Conservation (phyloP, 1,140 invertebrate species). For the Drosophila micromelanica region DNA sequence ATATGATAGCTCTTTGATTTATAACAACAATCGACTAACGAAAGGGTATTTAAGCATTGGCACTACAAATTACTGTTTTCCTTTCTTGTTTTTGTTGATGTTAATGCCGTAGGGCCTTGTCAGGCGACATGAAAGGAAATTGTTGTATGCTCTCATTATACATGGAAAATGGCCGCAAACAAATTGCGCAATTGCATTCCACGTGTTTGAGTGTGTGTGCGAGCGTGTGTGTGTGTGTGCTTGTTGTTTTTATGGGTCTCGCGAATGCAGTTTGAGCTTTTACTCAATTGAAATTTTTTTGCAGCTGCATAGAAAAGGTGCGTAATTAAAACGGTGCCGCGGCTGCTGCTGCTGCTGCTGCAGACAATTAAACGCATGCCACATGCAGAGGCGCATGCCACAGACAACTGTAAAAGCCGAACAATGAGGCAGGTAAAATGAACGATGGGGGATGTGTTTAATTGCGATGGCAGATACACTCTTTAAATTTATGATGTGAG, state of each 20-base stretch:
- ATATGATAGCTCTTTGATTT: no score
- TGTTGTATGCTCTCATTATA: constrained; percentile 54
- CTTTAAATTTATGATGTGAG: constrained; percentile 59
- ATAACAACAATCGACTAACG: neutral
- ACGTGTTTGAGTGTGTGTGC: neutral
- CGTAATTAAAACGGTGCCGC: constrained; percentile 76
- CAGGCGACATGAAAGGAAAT: constrained; percentile 55
- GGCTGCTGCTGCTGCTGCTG: constrained; percentile 26
- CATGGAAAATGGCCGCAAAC: constrained; percentile 54
- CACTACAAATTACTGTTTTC: neutral
- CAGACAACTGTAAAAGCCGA: constrained; percentile 18
- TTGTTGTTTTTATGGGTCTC: constrained; percentile 5
- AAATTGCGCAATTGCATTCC: constrained; percentile 43
- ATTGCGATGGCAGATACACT: constrained; percentile 61
- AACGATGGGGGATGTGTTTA: constrained; percentile 67
- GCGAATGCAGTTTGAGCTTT: constrained; percentile 61
- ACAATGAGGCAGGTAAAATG: constrained; percentile 53
- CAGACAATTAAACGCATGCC: constrained; percentile 79
- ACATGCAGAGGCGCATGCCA: constrained; percentile 23
- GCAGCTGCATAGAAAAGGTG: constrained; percentile 64
- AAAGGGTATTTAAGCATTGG: neutral
- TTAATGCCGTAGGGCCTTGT: constrained; percentile 41
- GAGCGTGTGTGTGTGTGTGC: neutral
- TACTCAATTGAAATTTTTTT: constrained; percentile 65
- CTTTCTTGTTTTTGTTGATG: constrained; percentile 19